phyloP scores from a whole-genome alignment of 2,888 invertebrate species.

The Criorhina ranunculi region DNA sequence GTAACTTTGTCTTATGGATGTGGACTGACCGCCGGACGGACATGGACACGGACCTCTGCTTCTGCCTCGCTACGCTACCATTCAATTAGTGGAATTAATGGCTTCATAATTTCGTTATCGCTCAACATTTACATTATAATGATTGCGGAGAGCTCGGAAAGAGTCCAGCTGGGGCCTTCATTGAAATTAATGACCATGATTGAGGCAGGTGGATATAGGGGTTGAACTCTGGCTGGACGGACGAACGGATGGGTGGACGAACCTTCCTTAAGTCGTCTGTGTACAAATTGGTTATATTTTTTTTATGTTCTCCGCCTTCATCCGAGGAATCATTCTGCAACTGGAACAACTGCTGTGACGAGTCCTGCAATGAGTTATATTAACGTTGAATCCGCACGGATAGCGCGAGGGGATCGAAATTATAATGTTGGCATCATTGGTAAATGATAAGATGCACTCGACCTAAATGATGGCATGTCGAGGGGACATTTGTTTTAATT shows the following conservation, averaged over 20 bases:
- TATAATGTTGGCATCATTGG: conserved; percentile 57
- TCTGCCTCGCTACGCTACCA: conserved; percentile 55
- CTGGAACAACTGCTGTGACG: conserved; percentile 52
- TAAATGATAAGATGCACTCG: conserved; percentile 46
- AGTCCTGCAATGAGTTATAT: conserved; percentile 58
- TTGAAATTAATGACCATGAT: conserved; percentile 73
- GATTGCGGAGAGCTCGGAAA: conserved; percentile 49
- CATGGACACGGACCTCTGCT: conserved; percentile 38
- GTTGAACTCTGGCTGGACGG: conserved; percentile 32
- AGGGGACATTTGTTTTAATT: conserved; percentile 40
- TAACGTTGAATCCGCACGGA: conserved; percentile 6
- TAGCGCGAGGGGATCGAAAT: conserved; percentile 33
- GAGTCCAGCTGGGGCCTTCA: conserved; percentile 66
- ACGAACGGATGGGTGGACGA: too few species aligned
- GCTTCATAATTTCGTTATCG: conserved; percentile 75
- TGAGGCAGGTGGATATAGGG: conserved; percentile 68
- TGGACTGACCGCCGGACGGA: conserved; percentile 25
- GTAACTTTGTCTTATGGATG: conserved; percentile 47
- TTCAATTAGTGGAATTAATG: conserved; percentile 74
- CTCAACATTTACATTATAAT: conserved; percentile 69
- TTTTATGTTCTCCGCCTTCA: conserved; percentile 4
- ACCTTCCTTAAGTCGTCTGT: conserved; percentile 32
- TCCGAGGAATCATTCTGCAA: too few species aligned
- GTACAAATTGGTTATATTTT: conserved; percentile 45
- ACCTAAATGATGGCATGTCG: conserved; percentile 50